Percentiles rank a stretch among this genome's conserved stretches.
These are phyloP conservation scores for Ditylenchus weischeri DNA, from an alignment of 2,888 invertebrate genomes.

Conservation along the genomic window DNA sequence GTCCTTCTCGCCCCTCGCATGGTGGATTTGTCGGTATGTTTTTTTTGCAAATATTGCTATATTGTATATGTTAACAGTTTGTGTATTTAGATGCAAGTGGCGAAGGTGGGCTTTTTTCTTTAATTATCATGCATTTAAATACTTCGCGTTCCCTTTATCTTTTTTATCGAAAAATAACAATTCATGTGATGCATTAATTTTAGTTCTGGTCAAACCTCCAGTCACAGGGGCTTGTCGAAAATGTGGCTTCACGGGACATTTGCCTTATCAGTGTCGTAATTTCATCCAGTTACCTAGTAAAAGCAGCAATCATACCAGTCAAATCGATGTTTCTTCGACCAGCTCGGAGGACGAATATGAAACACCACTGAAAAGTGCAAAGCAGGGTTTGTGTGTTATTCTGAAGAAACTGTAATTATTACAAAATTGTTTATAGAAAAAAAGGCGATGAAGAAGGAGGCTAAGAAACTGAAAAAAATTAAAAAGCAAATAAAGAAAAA, in stretches of 20 bases:
- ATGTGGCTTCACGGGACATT: slow-evolving; percentile 61
- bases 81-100: slow-evolving; percentile 13
- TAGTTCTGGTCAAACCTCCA: slow-evolving; percentile 25
- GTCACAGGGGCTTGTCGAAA: slow-evolving; percentile 52
- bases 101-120: not conserved
- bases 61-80: too few species aligned
- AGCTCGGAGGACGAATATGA: slow-evolving; percentile 61
- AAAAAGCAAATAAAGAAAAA: slow-evolving; percentile 31
- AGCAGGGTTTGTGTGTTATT: slow-evolving; percentile 2
- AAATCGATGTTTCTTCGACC: slow-evolving; percentile 62
- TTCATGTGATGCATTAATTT: slow-evolving; percentile 20
- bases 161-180: too few species aligned
- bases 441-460: slow-evolving; percentile 29
- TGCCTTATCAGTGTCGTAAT: slow-evolving; percentile 62
- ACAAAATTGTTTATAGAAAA: slow-evolving; percentile 21
- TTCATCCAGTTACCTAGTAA: slow-evolving; percentile 58
- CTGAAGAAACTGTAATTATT: slow-evolving; percentile 1
- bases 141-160: too few species aligned
- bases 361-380: slow-evolving; percentile 38
- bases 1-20: slow-evolving; percentile 1
- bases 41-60: not conserved
- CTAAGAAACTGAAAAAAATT: slow-evolving; percentile 28
- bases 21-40: slow-evolving; percentile 19
- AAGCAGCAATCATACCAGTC: slow-evolving; percentile 38
- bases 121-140: not conserved